These are phyloP conservation scores for Dicrostonyx torquatus DNA, from an alignment of 2,797 vertebrate species.

Conservation along the genomic window DNA sequence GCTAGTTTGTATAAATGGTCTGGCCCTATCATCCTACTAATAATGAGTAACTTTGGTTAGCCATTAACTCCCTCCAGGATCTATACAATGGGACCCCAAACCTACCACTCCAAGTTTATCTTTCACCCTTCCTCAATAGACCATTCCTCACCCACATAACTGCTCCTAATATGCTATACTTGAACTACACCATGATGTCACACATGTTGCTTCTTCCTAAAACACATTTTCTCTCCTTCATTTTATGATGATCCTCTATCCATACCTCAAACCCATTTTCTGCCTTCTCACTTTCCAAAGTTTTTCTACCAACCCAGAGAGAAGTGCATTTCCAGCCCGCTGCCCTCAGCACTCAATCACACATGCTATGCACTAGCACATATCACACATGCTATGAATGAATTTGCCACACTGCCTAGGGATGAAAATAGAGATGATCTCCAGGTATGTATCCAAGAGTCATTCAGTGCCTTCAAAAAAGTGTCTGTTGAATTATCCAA, in stretches of 20 bases:
- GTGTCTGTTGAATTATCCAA: neutral
- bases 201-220: constrained; percentile 2
- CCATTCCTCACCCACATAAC: neutral
- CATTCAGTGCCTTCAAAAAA: neutral
- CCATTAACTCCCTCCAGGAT: neutral
- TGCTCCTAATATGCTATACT: neutral
- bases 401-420: neutral
- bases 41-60: neutral
- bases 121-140: constrained; percentile 4
- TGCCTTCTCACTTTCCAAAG: constrained; percentile 28
- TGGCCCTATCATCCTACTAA: neutral
- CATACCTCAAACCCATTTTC: constrained; percentile 21
- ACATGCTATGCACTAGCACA: neutral
- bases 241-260: neutral
- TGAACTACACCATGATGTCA: neutral
- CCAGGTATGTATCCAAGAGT: neutral
- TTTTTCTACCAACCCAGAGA: constrained; percentile 23
- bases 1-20: neutral
- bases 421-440: neutral
- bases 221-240: neutral
- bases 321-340: neutral
- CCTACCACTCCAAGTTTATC: neutral
- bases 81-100: neutral
- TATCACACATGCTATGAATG: constrained; percentile 3
- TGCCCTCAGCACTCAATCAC: neutral